These are phyloP conservation scores for Phyllotreta cruciferae DNA, from an alignment of 2,888 invertebrate species.

Conservation along the genomic window DNA sequence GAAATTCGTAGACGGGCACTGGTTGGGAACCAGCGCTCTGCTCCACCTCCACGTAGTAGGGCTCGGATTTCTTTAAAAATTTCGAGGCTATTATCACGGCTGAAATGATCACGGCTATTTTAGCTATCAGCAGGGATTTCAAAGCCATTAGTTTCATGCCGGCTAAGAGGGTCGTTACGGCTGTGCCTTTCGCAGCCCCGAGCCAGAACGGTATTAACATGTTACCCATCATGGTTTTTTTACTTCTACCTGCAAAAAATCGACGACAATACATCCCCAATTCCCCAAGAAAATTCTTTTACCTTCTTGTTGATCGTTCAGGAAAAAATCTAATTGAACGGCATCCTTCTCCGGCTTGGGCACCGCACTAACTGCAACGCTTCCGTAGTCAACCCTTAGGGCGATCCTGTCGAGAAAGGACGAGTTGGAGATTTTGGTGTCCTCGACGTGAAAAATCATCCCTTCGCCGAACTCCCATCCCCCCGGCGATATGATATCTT, in stretches of 20 bases:
- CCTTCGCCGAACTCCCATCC: conserved; percentile 51
- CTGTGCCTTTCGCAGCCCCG: conserved; percentile 71
- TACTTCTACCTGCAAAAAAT: conserved; percentile 61
- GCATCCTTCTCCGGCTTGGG: conserved; percentile 62
- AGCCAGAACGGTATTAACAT: conserved; percentile 71
- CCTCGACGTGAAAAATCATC: conserved; percentile 49
- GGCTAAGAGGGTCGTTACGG: conserved; percentile 69
- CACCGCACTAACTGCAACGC: conserved; percentile 63
- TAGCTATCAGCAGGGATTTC: conserved; percentile 74
- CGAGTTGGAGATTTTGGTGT: conserved; percentile 47
- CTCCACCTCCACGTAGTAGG: conserved; percentile 59
- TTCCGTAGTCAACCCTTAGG: conserved; percentile 65
- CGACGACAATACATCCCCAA: background rate
- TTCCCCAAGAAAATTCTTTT: conserved; percentile 24
- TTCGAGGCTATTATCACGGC: conserved; percentile 60
- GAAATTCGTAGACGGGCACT: conserved; percentile 41
- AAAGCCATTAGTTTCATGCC: conserved; percentile 59
- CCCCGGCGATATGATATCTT: conserved; percentile 47
- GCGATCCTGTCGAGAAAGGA: conserved; percentile 64
- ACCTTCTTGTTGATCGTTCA: conserved; percentile 48
- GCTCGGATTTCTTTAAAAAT: conserved; percentile 43
- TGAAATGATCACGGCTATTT: conserved; percentile 71
- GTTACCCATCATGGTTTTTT: conserved; percentile 62
- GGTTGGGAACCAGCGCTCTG: conserved; percentile 50
- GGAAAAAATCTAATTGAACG: conserved; percentile 53